Percentiles rank a stretch among this genome's conserved stretches.
Conservation (phyloP, 2,888 invertebrate species). For the Xestia sexstrigata region DNA sequence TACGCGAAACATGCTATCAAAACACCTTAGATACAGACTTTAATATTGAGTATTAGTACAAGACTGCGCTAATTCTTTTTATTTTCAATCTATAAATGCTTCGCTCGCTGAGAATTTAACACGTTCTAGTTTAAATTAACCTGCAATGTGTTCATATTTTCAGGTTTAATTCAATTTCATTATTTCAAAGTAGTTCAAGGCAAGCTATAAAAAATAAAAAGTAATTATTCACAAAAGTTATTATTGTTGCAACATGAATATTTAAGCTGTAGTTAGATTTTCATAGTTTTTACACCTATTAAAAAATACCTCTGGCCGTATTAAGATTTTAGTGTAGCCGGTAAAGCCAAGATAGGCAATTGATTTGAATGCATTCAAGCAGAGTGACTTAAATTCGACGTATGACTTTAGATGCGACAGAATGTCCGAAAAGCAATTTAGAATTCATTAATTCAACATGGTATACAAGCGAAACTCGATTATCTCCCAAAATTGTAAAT, state of each 20-base stretch:
- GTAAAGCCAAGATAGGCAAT: neutral
- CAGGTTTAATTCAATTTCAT: conserved; percentile 30
- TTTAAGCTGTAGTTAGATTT: conserved; percentile 9
- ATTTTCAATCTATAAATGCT: conserved; percentile 1
- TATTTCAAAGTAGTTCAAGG: conserved; percentile 43
- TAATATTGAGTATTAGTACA: conserved; percentile 20
- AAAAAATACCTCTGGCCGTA: neutral
- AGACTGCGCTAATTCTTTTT: conserved; percentile 2
- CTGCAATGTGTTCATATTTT: conserved; percentile 36
- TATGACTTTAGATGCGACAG: neutral
- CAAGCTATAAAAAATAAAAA: conserved; percentile 28
- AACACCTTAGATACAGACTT: conserved; percentile 60
- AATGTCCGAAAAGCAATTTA: neutral
- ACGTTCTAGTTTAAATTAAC: conserved; percentile 10
- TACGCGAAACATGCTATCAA: conserved; percentile 69
- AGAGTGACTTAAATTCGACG: neutral
- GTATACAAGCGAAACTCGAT: neutral
- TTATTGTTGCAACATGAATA: conserved; percentile 44
- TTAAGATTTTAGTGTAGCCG: neutral
- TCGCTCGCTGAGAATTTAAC: conserved; percentile 2
- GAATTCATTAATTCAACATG: neutral
- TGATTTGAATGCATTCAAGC: neutral
- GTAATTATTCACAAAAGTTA: conserved; percentile 42
- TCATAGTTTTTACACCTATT: conserved; percentile 3
- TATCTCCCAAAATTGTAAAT: neutral